A percentile compares a stretch with the other conserved stretches of the same genome.
phyloP scores from a whole-genome alignment of 2,888 invertebrate genomes.

The Sphinx pinastri region DNA sequence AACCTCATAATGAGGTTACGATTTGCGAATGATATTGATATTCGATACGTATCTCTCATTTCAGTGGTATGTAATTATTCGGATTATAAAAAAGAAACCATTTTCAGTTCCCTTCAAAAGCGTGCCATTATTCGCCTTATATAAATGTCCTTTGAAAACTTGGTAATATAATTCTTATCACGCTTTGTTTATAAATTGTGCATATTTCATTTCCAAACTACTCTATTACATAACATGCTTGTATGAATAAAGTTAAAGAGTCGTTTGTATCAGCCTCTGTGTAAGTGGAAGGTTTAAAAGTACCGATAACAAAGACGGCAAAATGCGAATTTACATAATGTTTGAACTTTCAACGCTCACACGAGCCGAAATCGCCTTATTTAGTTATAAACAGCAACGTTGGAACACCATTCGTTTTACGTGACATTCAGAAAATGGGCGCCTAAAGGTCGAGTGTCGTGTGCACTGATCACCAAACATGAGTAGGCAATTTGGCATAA shows the following conservation, averaged over 20 bases:
- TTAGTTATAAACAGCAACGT: neutral
- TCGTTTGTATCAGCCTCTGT: too few species aligned
- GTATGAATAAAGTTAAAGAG: too few species aligned
- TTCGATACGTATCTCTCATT: neutral
- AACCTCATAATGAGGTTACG: neutral
- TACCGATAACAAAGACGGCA: neutral
- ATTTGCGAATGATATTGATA: neutral
- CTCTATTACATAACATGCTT: too few species aligned
- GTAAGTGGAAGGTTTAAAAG: too few species aligned
- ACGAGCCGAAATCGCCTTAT: neutral
- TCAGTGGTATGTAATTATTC: too few species aligned
- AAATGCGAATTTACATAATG: neutral
- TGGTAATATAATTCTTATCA: too few species aligned
- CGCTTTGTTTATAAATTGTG: too few species aligned
- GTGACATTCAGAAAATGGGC: constrained; percentile 50
- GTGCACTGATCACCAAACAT: neutral
- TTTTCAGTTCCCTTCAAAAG: too few species aligned
- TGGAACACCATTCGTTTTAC: constrained; percentile 11
- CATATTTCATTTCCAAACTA: too few species aligned
- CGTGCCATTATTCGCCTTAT: too few species aligned
- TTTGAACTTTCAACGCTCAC: neutral
- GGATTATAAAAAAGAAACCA: too few species aligned
- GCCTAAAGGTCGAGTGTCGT: constrained; percentile 49
- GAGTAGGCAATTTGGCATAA: neutral
- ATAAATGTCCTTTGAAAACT: too few species aligned